These are phyloP conservation scores for Tenthredo distinguenda DNA, from an alignment of 2,888 invertebrate genomes.

Conservation along the genomic window DNA sequence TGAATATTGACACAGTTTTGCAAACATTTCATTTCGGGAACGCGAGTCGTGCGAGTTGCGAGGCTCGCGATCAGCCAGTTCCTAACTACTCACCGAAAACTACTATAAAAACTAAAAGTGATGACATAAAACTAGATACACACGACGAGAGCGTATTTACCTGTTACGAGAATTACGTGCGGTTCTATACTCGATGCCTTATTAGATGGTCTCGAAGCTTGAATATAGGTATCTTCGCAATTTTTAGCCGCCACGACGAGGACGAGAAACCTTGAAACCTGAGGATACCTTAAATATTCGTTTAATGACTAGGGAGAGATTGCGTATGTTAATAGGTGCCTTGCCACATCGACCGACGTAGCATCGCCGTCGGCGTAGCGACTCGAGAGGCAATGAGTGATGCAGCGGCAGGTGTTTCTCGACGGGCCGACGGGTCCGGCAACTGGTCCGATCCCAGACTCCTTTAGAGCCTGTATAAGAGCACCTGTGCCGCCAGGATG, in stretches of 20 bases:
- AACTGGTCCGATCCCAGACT: conserved; percentile 70
- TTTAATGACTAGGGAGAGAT: conserved; percentile 53
- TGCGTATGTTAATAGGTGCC: conserved; percentile 58
- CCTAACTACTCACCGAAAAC: background rate
- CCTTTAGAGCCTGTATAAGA: conserved; percentile 65
- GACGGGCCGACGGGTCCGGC: conserved; percentile 67
- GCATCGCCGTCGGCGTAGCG: conserved; percentile 57
- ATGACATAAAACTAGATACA: background rate
- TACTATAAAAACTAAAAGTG: background rate
- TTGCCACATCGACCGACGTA: conserved; percentile 52
- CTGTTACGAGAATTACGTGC: conserved; percentile 1
- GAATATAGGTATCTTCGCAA: conserved; percentile 14
- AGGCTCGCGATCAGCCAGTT: background rate
- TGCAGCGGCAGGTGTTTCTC: conserved; percentile 71
- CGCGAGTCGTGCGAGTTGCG: background rate
- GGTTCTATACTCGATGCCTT: background rate
- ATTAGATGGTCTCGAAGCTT: background rate
- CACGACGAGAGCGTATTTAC: background rate
- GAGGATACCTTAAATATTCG: conserved; percentile 56
- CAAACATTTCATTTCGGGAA: background rate
- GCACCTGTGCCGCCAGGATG: conserved; percentile 51
- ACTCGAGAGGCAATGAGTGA: conserved; percentile 68
- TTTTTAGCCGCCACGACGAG: background rate
- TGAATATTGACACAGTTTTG: conserved; percentile 29
- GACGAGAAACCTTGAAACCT: conserved; percentile 28